Conservation (phyloP, 2,113 vertebrate species). For the Puntigrus tetrazona region DNA sequence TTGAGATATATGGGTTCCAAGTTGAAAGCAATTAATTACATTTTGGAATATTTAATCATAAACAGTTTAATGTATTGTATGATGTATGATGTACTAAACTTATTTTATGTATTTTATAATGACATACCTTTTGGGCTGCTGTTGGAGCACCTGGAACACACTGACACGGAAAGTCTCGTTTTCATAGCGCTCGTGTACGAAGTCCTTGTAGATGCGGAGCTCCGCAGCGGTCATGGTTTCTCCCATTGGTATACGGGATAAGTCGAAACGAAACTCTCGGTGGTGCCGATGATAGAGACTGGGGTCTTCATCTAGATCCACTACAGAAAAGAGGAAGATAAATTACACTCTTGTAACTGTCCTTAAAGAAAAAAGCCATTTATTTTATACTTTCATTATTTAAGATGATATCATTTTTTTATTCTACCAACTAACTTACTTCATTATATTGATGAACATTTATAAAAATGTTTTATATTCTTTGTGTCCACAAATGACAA, state of each 20-base stretch:
- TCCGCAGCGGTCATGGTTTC: slow-evolving; percentile 91
- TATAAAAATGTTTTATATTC: too few relatives aligned
- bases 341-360: background rate
- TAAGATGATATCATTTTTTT: too few relatives aligned
- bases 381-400: too few relatives aligned
- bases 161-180: slow-evolving; percentile 90
- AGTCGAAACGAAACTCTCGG: slow-evolving; percentile 89
- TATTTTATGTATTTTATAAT: background rate
- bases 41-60: background rate
- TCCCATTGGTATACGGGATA: slow-evolving; percentile 91
- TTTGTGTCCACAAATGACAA: too few relatives aligned
- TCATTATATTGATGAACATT: too few relatives aligned
- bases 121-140: slow-evolving; percentile 81
- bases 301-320: slow-evolving; percentile 82
- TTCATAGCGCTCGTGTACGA: slow-evolving; percentile 80
- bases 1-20: background rate
- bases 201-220: slow-evolving; percentile 93
- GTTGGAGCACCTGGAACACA: slow-evolving; percentile 89
- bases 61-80: background rate
- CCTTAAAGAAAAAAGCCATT: background rate
- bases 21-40: background rate
- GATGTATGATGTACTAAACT: background rate
- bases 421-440: too few relatives aligned
- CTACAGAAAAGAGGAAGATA: slow-evolving; percentile 63
- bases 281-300: slow-evolving; percentile 81